Evolutionary conservation across 1,140 invertebrate species (phyloP), one percentile per base, ranked within the genome.

Genomic region (Brachionus manjavacas): DNA sequence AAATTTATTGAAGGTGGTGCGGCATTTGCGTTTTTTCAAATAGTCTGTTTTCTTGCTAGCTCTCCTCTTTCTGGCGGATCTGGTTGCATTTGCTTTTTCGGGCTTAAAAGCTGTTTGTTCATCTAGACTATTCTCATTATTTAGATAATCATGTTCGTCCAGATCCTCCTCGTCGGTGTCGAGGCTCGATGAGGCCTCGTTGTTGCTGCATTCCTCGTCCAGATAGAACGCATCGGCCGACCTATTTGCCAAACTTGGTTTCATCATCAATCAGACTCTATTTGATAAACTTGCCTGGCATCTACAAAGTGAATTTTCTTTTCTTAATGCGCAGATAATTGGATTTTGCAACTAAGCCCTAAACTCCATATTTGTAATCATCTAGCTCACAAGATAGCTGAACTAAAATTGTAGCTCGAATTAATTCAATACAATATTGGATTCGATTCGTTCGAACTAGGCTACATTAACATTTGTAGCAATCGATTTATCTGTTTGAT

Each of bases 401-500:
- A 68, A 68, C 66, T 31, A 68, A 60, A 60, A 23, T 60, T 60
- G 52, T 60, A 60, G 52, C 52, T 60, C 9, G 4, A 6, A 60
- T 6, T 60, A 25, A 23, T 60, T 23, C 52, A 52, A 52, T 35
- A 16, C 52, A 20, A 60, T 3, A 23, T 14, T n/a, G 16, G 16
- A 60, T 60, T 60, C 52, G 16, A 60, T 60, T 60, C 52, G 52
- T 60, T 60, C 52, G 20, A 60, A 60, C 52, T 60, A 60, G 52
- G 52, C 52, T 60, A 60, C 52, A 72, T 72, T 72, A 72, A 72
- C 68, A 72, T 72, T 72, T 72, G 31, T 72, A 43, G 68, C 68
- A 72, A 72, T 72, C 20, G 68, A 72, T 72, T 60, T 60, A 60
- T 60, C 52, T 60, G 25, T 60, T 60, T 60, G 20, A 60, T 8